Percentiles rank a stretch among this genome's conserved stretches.
Conservation (phyloP, 2,888 invertebrate species). For the Falcaria lacertinaria region DNA sequence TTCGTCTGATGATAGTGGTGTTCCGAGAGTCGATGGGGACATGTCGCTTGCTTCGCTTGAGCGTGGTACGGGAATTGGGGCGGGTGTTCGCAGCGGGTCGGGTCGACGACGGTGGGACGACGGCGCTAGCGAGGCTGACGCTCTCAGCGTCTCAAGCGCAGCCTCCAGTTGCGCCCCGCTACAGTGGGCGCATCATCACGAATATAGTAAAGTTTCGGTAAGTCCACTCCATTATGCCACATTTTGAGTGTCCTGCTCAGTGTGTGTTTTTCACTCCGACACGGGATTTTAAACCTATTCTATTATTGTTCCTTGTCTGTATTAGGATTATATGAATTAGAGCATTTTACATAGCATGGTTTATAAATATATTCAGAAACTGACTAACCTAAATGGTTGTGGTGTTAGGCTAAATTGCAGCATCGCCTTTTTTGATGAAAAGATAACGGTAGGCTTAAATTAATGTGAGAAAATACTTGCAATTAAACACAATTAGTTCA, state of each 20-base stretch:
- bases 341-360: too few species aligned
- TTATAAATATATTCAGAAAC: too few species aligned
- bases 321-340: too few species aligned
- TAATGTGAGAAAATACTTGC: slow-evolving; percentile 39
- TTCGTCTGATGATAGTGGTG: slow-evolving; percentile 66
- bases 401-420: not conserved
- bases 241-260: too few species aligned
- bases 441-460: slow-evolving; percentile 21
- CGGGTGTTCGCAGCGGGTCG: slow-evolving; percentile 77
- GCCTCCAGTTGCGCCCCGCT: slow-evolving; percentile 71
- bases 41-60: slow-evolving; percentile 77
- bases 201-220: slow-evolving; percentile 73
- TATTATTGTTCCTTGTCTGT: too few species aligned
- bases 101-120: slow-evolving; percentile 74
- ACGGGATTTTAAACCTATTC: too few species aligned
- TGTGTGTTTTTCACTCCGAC: too few species aligned
- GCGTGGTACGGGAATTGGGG: slow-evolving; percentile 61
- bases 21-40: slow-evolving; percentile 57
- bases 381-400: too few species aligned
- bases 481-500: slow-evolving; percentile 37
- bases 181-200: slow-evolving; percentile 64
- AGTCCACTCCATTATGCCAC: slow-evolving; percentile 26
- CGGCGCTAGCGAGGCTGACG: slow-evolving; percentile 68
- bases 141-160: slow-evolving; percentile 70
- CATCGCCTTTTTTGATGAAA: not conserved